phyloP scores from a whole-genome alignment of 2,888 invertebrate species.

The Sipha maydis region DNA sequence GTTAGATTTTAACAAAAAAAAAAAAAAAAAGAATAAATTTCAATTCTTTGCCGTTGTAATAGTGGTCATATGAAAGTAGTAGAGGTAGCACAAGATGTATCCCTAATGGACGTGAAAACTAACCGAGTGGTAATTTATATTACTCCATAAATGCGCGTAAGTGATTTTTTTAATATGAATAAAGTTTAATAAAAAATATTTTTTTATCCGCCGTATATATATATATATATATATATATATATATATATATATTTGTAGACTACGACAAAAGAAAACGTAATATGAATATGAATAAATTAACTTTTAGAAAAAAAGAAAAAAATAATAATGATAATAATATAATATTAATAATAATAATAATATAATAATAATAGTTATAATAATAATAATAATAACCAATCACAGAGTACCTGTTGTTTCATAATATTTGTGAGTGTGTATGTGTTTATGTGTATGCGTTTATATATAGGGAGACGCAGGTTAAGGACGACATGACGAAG shows the following conservation, averaged over 20 bases:
- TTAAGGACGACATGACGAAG: too few relatives aligned
- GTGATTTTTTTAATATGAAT: not conserved
- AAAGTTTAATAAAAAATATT: not conserved
- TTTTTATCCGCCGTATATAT: not conserved
- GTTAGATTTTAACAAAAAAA: conserved; percentile 3
- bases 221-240: too few relatives aligned
- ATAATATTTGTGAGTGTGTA: not conserved
- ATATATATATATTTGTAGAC: not conserved
- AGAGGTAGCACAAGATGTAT: conserved; percentile 15
- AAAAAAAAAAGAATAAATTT: conserved; percentile 4
- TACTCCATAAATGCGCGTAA: conserved; percentile 28
- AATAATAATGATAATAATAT: conserved; percentile 29
- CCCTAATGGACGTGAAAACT: conserved; percentile 29
- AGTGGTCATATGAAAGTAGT: not conserved
- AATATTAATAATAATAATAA: not conserved
- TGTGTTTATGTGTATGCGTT: not conserved
- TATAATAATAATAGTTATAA: not conserved
- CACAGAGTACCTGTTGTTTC: conserved; percentile 25
- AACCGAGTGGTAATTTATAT: conserved; percentile 22
- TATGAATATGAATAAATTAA: conserved; percentile 42
- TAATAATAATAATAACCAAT: conserved; percentile 25
- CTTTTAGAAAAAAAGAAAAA: conserved; percentile 16
- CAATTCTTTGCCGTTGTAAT: not conserved
- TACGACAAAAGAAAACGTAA: conserved; percentile 30
- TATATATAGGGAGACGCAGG: too few relatives aligned